phyloP scores from a whole-genome alignment of 2,888 invertebrate species.

The Trissonchulus latispiculum region DNA sequence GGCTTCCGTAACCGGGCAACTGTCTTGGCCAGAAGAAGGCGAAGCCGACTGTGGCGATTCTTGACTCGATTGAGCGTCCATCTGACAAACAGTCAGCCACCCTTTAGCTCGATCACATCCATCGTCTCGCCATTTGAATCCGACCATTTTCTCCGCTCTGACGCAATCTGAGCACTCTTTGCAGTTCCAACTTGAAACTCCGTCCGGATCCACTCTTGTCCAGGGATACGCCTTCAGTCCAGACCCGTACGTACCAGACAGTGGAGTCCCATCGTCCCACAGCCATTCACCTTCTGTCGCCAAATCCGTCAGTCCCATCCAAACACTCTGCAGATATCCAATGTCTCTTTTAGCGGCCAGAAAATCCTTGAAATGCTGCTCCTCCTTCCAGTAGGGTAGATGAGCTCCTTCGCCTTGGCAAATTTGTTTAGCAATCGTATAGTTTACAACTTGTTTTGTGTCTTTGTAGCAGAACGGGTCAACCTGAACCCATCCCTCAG shows the following conservation, averaged over 20 bases:
- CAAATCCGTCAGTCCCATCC: neutral
- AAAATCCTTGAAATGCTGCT: neutral
- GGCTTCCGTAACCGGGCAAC: too few relatives aligned
- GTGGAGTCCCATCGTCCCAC: neutral
- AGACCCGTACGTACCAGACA: neutral
- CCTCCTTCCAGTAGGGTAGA: neutral
- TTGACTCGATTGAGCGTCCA: neutral
- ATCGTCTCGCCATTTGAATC: neutral
- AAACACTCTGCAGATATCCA: neutral
- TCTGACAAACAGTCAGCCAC: neutral
- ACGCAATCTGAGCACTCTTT: neutral
- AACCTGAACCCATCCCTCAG: neutral
- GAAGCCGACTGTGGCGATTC: too few relatives aligned
- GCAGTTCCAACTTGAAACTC: neutral
- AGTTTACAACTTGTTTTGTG: neutral
- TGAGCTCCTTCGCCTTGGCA: neutral
- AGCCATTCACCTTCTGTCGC: neutral
- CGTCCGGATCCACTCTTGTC: neutral
- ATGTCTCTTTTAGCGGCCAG: neutral
- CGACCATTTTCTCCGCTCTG: neutral
- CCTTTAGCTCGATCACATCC: neutral
- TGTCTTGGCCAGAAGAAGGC: too few relatives aligned
- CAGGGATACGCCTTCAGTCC: neutral
- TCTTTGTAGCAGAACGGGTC: neutral
- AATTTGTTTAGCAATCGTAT: neutral